A percentile compares a stretch with the other conserved stretches of the same genome.
Evolutionary conservation across 2,113 vertebrate genomes (phyloP).

Genomic region (Pelmatolapia mariae): DNA sequence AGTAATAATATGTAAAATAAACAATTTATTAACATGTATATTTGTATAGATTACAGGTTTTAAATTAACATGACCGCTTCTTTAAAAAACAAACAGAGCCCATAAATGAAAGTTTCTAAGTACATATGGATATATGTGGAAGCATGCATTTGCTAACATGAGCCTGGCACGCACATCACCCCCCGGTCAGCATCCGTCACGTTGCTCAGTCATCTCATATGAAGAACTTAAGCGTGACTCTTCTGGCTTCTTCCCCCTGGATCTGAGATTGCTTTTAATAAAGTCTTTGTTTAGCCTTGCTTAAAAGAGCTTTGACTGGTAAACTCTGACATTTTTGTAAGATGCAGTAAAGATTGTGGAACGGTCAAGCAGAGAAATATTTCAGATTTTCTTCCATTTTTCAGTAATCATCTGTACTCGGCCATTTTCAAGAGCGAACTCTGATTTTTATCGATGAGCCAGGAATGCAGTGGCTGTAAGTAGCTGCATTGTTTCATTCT

Average conservation of each 20-base stretch:
- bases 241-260: background rate
- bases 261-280: background rate
- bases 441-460: conserved; percentile 17
- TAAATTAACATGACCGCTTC: background rate
- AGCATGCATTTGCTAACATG: background rate
- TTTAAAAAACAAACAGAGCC: background rate
- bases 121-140: background rate
- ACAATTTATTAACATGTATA: rapidly evolving
- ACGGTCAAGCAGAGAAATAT: background rate
- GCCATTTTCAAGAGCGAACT: background rate
- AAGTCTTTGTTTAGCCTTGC: background rate
- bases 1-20: background rate
- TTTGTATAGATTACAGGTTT: background rate
- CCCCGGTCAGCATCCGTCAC: background rate
- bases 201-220: background rate
- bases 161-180: background rate
- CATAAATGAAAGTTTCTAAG: background rate
- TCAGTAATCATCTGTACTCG: background rate
- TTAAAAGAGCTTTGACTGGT: background rate
- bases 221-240: background rate
- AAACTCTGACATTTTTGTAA: background rate
- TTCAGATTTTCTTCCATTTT: background rate
- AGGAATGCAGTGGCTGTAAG: conserved; percentile 13
- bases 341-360: background rate
- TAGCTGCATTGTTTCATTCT: background rate